Percentiles rank a stretch among this genome's conserved stretches.
Conservation (phyloP, 2,797 vertebrate genomes). For the Poecilia picta region DNA sequence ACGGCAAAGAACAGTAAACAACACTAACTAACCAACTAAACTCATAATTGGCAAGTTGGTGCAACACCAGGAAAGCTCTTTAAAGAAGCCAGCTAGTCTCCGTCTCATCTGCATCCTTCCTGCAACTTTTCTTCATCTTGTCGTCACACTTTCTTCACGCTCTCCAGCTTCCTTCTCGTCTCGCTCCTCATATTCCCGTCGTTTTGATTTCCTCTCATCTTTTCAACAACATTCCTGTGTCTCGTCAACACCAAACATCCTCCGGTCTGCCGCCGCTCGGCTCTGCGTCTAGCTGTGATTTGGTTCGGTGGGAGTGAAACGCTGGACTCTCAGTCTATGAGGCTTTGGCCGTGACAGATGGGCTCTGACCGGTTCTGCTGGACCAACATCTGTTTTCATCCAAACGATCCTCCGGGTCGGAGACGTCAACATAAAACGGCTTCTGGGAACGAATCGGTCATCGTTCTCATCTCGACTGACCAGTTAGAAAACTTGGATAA, state of each 20-base stretch:
- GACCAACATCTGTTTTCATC: conserved; percentile 2
- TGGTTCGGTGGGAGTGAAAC: conserved; percentile 59
- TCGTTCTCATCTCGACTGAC: background rate
- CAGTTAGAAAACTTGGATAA: background rate
- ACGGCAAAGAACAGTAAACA: conserved; percentile 56
- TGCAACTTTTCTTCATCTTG: conserved; percentile 44
- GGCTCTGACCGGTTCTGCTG: conserved; percentile 10
- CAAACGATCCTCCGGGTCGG: background rate
- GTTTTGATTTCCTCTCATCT: conserved; percentile 16
- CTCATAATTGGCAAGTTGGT: conserved; percentile 65
- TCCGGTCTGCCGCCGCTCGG: conserved; percentile 3
- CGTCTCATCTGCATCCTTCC: conserved; percentile 23
- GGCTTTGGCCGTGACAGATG: conserved; percentile 56
- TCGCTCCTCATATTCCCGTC: background rate
- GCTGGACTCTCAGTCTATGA: conserved; percentile 45
- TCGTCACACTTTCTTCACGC: conserved; percentile 51
- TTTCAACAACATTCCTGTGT: conserved; percentile 49
- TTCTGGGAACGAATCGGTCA: background rate
- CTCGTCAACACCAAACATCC: conserved; percentile 32
- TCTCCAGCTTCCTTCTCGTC: conserved; percentile 13
- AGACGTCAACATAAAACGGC: background rate
- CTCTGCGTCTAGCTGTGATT: conserved; percentile 65
- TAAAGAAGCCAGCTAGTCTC: conserved; percentile 58
- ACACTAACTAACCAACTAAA: conserved; percentile 48
- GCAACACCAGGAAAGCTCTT: conserved; percentile 75